Conservation (phyloP, 2,797 vertebrate species). For the Gambelia wislizenii region DNA sequence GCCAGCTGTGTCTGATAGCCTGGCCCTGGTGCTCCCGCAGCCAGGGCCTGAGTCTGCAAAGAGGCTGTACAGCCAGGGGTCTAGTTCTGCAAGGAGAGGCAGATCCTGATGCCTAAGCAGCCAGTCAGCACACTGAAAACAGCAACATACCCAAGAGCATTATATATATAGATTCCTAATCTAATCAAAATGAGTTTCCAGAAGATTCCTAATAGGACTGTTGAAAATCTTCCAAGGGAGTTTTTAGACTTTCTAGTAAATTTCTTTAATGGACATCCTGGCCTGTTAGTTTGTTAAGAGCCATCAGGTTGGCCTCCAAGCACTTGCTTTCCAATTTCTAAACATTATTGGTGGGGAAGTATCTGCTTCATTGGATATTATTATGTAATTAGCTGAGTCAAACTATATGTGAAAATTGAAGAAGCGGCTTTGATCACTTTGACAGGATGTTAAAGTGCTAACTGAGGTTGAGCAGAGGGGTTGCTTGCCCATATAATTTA, state of each 20-base stretch:
- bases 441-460: conserved; percentile 33
- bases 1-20: no score
- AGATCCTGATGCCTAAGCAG: no score
- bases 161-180: no score
- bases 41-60: no score
- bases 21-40: no score
- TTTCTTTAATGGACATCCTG: conserved; percentile 72
- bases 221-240: conserved; percentile 70
- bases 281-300: conserved; percentile 71
- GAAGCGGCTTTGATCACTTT: conserved; percentile 48
- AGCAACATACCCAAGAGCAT: no score
- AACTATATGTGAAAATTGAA: conserved; percentile 58
- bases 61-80: no score
- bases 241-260: conserved; percentile 65
- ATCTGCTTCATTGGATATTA: conserved; percentile 56
- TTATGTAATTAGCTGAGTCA: conserved; percentile 66
- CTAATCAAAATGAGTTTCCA: conserved; percentile 58
- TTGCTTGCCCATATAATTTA: conserved; percentile 43
- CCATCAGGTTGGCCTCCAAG: conserved; percentile 61
- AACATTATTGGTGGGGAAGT: conserved; percentile 65
- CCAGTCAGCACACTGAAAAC: no score
- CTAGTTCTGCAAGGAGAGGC: no score
- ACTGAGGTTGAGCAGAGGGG: conserved; percentile 26
- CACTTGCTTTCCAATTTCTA: conserved; percentile 74
- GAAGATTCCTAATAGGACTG: conserved; percentile 71